Evolutionary conservation across 2,113 vertebrate species (phyloP), one percentile per base, ranked within the genome.

Genomic region (Brachyistius frenatus): DNA sequence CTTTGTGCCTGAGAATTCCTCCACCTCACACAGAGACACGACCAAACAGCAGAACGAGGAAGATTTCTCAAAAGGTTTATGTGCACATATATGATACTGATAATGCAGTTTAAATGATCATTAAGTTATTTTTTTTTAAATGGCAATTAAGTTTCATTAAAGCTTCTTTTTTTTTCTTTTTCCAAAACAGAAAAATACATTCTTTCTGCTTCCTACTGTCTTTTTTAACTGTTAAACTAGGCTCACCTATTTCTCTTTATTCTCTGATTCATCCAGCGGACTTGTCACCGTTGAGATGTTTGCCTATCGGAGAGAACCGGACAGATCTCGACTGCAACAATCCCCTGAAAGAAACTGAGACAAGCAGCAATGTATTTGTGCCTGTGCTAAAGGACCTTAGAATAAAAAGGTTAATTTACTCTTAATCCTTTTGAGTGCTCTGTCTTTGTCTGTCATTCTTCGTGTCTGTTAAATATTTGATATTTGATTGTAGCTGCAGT

Each of bases 41-140:
- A 53, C 36, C 1, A 58, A 49, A 57, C 2, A 7, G 44, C 68
- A 37, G 31, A 56, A 16, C 8, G 10, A 50, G 32, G 32, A 81
- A 47, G 15, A 33, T 35, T 46, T 56, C 16, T 30, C 30, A 47
- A 7, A 77, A 89, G 85, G 85, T 89, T 69, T 8, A 66, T 31
- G 1, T 31, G 6, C 13, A 53, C 5, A 13, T 23, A 23, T 23
- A 23, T 23, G 23, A 23, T 23, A 23, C 23, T 23, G 23, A 23
- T 23, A 23, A 23, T 23, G 23, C 23, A 23, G 23, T 46, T 60
- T 44, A 44, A 44, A 44, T 44, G 10, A 44, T 44, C 41, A 44
- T 13, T 44, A 44, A 44, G 41, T 44, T 44, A 0, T 13, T 2
- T 44, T 44, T 10, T 44, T 46, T 60, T 44, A 44, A 44, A 44